phyloP scores from a whole-genome alignment of 2,888 invertebrate species.

The Anthophora plumipes region DNA sequence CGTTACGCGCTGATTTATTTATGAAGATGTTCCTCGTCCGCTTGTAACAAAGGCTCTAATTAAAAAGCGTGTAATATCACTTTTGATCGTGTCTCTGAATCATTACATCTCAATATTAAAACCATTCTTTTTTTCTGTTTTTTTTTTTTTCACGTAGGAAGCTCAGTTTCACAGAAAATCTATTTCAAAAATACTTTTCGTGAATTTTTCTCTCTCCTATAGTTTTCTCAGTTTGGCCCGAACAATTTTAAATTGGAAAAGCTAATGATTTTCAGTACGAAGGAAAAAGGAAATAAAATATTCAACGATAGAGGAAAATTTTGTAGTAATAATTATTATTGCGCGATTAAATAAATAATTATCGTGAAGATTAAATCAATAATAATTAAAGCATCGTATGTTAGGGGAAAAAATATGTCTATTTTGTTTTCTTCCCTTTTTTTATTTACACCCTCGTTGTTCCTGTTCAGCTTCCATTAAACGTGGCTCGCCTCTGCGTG shows the following conservation, averaged over 20 bases:
- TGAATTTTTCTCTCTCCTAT: neutral
- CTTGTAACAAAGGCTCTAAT: neutral
- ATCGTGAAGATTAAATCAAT: too few relatives aligned
- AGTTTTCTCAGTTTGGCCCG: neutral
- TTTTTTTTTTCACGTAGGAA: too few relatives aligned
- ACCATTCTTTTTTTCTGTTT: too few relatives aligned
- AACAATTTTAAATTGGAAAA: neutral
- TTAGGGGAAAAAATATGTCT: neutral
- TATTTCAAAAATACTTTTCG: neutral
- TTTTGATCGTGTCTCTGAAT: neutral
- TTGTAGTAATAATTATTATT: too few relatives aligned
- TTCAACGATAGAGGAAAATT: too few relatives aligned
- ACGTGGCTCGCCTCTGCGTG: constrained; percentile 33
- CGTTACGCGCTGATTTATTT: constrained; percentile 17
- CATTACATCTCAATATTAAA: neutral
- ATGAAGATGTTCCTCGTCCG: neutral
- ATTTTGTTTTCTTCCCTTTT: constrained; percentile 24
- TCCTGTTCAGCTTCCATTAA: constrained; percentile 35
- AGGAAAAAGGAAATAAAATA: too few relatives aligned
- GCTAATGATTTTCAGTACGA: too few relatives aligned
- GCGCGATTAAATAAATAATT: too few relatives aligned
- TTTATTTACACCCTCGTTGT: constrained; percentile 19
- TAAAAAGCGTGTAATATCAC: constrained; percentile 6
- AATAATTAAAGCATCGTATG: too few relatives aligned
- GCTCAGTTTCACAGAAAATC: neutral